These are phyloP conservation scores for Lates calcarifer DNA, from an alignment of 2,113 vertebrate genomes.

Conservation along the genomic window DNA sequence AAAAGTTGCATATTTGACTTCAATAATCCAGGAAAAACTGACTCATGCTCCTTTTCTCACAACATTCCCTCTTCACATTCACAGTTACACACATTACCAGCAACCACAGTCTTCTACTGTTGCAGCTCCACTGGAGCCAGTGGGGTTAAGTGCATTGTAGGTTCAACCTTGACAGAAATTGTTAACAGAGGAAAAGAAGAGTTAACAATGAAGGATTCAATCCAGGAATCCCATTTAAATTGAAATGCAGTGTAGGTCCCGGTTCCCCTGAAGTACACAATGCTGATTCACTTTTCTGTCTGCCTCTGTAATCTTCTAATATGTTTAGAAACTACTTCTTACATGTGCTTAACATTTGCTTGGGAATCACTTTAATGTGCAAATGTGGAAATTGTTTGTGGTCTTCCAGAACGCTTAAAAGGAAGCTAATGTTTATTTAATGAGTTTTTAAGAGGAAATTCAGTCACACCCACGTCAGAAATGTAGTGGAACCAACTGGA, in stretches of 20 bases:
- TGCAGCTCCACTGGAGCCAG: conserved; percentile 31
- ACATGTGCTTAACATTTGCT: conserved; percentile 53
- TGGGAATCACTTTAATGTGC: conserved; percentile 45
- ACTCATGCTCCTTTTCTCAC: conserved; percentile 25
- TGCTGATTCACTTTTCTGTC: conserved; percentile 25
- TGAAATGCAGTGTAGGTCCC: conserved; percentile 38
- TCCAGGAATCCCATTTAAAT: conserved; percentile 33
- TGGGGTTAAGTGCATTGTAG: conserved; percentile 42
- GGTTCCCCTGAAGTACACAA: conserved; percentile 12
- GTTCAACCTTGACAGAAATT: conserved; percentile 47
- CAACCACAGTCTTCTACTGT: conserved; percentile 2
- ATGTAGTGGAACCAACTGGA: background rate
- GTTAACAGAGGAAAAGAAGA: conserved; percentile 32
- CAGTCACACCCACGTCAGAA: background rate
- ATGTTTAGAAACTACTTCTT: conserved; percentile 40
- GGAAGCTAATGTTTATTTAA: conserved; percentile 15
- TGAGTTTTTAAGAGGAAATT: conserved; percentile 19
- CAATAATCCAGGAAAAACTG: conserved; percentile 1
- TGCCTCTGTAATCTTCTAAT: conserved; percentile 30
- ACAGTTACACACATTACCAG: background rate
- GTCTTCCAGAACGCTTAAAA: conserved; percentile 1
- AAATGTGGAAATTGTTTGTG: conserved; percentile 47
- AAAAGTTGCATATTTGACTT: background rate
- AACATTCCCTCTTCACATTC: conserved; percentile 1
- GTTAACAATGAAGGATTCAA: conserved; percentile 33